Conservation (phyloP, 2,113 vertebrate genomes). For the Cacatua alba region DNA sequence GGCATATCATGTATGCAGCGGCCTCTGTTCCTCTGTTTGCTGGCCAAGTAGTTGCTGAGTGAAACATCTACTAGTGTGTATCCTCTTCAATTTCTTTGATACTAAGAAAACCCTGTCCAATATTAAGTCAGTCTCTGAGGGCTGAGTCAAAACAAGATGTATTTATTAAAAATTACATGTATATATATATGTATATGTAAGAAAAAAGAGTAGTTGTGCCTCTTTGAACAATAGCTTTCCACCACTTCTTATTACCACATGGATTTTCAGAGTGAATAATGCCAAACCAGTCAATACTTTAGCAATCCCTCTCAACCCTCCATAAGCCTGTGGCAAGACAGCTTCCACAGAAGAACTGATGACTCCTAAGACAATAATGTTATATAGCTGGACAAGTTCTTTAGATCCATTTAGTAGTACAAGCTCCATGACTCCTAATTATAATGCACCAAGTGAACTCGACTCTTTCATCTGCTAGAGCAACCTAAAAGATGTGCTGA, state of each 20-base stretch:
- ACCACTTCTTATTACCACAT: neutral
- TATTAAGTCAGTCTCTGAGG: neutral
- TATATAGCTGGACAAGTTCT: neutral
- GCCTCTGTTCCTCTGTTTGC: neutral
- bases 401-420: neutral
- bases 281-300: neutral
- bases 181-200: neutral
- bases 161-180: neutral
- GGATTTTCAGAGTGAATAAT: neutral
- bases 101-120: neutral
- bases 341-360: neutral
- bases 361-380: neutral
- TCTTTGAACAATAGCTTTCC: neutral
- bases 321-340: neutral
- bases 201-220: neutral
- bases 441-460: neutral
- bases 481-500: neutral
- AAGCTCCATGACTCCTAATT: neutral
- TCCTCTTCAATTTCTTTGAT: neutral
- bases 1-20: neutral
- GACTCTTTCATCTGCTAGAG: neutral
- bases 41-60: neutral
- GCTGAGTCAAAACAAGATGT: neutral
- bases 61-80: neutral
- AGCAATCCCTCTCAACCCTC: neutral